Percentiles rank a stretch among this genome's conserved stretches.
phyloP scores from a whole-genome alignment of 1,140 invertebrate genomes.

The Formica exsecta region DNA sequence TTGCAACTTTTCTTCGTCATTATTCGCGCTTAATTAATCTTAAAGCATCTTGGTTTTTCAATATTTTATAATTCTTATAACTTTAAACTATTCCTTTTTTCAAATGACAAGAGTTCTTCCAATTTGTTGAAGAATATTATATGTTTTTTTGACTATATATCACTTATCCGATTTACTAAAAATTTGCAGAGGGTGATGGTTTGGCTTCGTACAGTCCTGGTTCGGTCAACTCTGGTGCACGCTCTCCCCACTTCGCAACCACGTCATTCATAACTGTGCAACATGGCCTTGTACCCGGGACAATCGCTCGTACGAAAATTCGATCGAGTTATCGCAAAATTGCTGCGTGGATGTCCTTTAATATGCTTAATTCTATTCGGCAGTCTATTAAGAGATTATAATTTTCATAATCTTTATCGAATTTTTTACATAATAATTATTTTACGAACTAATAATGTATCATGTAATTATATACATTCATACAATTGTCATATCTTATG shows the following conservation, averaged over 20 bases:
- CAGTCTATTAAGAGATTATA: background rate
- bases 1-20: background rate
- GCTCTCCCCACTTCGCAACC: constrained; percentile 64
- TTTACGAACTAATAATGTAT: background rate
- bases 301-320: constrained; percentile 60
- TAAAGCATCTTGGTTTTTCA: background rate
- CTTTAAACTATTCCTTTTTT: background rate
- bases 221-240: constrained; percentile 53
- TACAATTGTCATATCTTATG: background rate
- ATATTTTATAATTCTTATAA: background rate
- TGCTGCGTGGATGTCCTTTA: constrained; percentile 5
- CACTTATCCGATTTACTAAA: background rate
- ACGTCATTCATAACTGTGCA: constrained; percentile 82
- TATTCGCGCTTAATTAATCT: background rate
- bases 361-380: background rate
- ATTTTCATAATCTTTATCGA: background rate
- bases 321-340: constrained; percentile 37
- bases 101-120: background rate
- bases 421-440: background rate
- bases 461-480: background rate
- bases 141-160: background rate
- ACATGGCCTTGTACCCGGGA: constrained; percentile 58
- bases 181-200: background rate
- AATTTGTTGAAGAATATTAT: background rate
- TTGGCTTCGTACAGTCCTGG: constrained; percentile 19